These are phyloP conservation scores for Echeneis naucrates DNA, from an alignment of 2,797 vertebrate genomes.

Conservation along the genomic window DNA sequence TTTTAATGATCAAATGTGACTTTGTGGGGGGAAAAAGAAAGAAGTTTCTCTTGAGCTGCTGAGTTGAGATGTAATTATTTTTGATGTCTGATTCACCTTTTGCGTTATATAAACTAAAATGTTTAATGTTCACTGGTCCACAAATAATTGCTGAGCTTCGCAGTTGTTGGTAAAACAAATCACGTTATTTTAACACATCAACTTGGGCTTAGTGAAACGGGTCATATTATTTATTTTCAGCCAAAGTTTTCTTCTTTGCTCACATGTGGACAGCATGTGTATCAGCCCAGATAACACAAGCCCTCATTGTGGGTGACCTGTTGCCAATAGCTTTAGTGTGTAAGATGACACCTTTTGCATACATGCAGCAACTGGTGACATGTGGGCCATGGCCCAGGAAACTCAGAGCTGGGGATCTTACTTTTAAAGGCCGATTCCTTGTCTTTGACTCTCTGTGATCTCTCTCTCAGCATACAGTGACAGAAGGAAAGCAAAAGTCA, in stretches of 20 bases:
- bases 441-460: conserved; percentile 1
- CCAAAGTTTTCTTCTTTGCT: neutral
- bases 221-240: neutral
- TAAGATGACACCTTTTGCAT: conserved; percentile 48
- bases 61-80: too few species aligned
- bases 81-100: neutral
- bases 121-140: neutral
- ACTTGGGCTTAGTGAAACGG: too few species aligned
- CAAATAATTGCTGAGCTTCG: neutral
- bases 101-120: too few species aligned
- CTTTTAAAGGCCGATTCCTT: neutral
- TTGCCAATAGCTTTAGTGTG: conserved; percentile 34
- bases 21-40: neutral
- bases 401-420: conserved; percentile 1
- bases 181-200: neutral
- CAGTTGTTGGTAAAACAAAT: neutral
- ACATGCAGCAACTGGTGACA: conserved; percentile 43
- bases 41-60: neutral
- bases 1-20: neutral
- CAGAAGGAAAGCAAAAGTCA: conserved; percentile 55
- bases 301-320: conserved; percentile 14
- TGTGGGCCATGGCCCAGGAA: conserved; percentile 8
- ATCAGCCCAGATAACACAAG: neutral
- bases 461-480: conserved; percentile 17
- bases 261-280: neutral